Evolutionary conservation across 1,140 invertebrate species (phyloP).

Genomic region (Euwallacea similis): DNA sequence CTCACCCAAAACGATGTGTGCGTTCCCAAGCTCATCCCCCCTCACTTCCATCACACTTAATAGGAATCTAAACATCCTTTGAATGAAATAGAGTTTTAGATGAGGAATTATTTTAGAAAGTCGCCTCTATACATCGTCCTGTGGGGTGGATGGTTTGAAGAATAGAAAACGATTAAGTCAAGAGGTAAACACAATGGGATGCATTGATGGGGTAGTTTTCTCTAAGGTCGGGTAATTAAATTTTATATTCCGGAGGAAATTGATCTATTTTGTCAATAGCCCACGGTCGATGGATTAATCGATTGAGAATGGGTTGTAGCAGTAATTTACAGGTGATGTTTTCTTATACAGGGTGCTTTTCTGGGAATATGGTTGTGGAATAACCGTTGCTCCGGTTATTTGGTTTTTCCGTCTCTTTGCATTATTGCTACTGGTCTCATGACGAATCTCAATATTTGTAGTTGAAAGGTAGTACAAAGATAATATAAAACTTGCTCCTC

Average conservation of each 20-base stretch:
- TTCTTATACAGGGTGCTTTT: conserved; percentile 10
- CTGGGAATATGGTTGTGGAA: not conserved
- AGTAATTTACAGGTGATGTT: not conserved
- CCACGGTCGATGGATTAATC: conserved; percentile 19
- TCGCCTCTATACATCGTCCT: conserved; percentile 24
- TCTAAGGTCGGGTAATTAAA: conserved; percentile 34
- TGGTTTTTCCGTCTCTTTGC: not conserved
- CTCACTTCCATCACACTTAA: not conserved
- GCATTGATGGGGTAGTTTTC: conserved; percentile 28
- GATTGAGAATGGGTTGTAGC: conserved; percentile 11
- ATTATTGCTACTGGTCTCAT: not conserved
- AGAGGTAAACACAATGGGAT: conserved; percentile 34
- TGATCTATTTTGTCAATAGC: conserved; percentile 36
- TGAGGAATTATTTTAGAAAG: conserved; percentile 29
- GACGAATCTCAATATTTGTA: not conserved
- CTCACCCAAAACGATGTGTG: too few relatives aligned
- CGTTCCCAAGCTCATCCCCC: too few relatives aligned
- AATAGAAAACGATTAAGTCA: conserved; percentile 39
- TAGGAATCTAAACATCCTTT: conserved; percentile 26
- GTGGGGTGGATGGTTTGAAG: conserved; percentile 28
- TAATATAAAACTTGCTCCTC: not conserved
- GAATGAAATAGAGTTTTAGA: conserved; percentile 14
- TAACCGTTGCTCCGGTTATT: not conserved
- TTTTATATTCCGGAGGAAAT: conserved; percentile 33
- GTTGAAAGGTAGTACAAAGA: too few relatives aligned